Conservation (phyloP, 2,797 vertebrate genomes). For the Enteromius viviparus region DNA sequence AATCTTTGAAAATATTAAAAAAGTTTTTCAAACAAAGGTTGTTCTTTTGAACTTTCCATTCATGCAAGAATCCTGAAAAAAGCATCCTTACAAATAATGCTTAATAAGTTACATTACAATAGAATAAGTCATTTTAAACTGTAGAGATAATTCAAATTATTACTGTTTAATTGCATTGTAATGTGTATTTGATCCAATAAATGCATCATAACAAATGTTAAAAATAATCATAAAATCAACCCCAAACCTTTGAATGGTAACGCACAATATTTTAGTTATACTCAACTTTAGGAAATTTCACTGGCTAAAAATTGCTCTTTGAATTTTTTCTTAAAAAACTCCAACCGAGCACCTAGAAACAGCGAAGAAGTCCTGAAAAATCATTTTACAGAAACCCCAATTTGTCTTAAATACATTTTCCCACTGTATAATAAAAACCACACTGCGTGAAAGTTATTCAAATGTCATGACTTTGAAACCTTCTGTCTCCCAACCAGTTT, state of each 20-base stretch:
- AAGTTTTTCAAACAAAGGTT: neutral
- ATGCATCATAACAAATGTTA: neutral
- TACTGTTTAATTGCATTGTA: neutral
- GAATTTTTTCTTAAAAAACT: neutral
- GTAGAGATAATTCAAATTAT: neutral
- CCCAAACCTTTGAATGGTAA: neutral
- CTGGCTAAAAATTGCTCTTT: neutral
- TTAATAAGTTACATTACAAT: neutral
- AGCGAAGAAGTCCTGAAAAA: neutral
- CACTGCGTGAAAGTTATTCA: neutral
- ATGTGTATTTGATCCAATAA: neutral
- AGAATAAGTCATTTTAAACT: neutral
- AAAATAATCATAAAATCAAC: neutral
- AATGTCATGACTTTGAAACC: neutral
- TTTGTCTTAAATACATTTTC: neutral
- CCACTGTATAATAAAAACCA: neutral
- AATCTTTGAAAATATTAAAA: neutral
- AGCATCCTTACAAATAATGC: neutral
- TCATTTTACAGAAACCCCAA: neutral
- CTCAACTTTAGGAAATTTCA: neutral
- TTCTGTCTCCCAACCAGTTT: constrained; percentile 72
- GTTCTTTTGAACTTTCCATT: neutral
- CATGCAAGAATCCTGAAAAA: neutral
- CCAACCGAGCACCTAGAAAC: neutral
- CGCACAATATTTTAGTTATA: neutral